phyloP scores from a whole-genome alignment of 1,140 invertebrate genomes.

The Pseudomyrmex concolor region DNA sequence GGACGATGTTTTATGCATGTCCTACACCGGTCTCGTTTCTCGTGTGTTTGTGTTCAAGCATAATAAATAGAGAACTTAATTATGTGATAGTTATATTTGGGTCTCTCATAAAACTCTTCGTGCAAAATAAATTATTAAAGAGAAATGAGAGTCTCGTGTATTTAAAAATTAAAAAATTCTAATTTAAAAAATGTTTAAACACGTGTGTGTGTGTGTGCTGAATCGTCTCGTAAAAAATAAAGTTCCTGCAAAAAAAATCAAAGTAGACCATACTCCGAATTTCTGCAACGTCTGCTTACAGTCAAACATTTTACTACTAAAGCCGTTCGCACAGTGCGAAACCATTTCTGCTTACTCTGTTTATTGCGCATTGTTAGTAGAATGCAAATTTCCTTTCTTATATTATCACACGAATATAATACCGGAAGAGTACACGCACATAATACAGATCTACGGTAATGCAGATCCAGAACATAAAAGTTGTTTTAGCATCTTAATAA shows the following conservation, averaged over 20 bases:
- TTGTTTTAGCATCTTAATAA: conserved; percentile 32
- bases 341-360: background rate
- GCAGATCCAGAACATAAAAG: background rate
- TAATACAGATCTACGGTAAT: conserved; percentile 10
- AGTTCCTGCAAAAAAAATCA: background rate
- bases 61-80: conserved; percentile 36
- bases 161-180: background rate
- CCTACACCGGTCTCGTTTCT: background rate
- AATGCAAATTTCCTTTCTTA: background rate
- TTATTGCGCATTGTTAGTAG: conserved; percentile 22
- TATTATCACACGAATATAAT: background rate
- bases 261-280: background rate
- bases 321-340: background rate
- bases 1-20: conserved; percentile 14
- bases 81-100: background rate
- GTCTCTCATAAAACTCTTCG: background rate
- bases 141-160: background rate
- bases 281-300: background rate
- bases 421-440: background rate
- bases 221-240: background rate
- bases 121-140: conserved; percentile 18
- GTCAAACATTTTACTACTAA: conserved; percentile 18
- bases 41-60: background rate
- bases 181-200: too few relatives aligned
- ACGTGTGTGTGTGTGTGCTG: background rate